Conservation (phyloP, 2,797 vertebrate species). For the Rhinella marina region DNA sequence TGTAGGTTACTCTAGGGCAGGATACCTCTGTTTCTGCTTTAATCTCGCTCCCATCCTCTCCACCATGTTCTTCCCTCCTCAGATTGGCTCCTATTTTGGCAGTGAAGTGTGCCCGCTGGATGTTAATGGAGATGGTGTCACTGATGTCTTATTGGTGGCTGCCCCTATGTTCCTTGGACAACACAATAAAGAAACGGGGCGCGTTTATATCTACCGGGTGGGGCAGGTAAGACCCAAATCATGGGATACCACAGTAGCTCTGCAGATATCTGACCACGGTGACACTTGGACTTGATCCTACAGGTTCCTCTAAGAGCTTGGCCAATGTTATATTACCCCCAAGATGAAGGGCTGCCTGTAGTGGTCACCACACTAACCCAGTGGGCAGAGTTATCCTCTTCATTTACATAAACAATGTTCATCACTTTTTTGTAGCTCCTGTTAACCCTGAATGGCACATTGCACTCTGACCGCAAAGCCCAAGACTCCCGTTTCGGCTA, state of each 20-base stretch:
- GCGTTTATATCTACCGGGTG: slow-evolving; percentile 87
- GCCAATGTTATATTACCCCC: neutral
- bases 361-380: neutral
- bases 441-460: slow-evolving; percentile 81
- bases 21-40: neutral
- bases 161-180: slow-evolving; percentile 91
- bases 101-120: slow-evolving; percentile 91
- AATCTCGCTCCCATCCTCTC: neutral
- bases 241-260: neutral
- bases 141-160: slow-evolving; percentile 89
- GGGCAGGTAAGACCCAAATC: slow-evolving; percentile 69
- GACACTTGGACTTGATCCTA: neutral
- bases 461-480: slow-evolving; percentile 77
- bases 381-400: neutral
- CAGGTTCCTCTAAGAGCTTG: neutral
- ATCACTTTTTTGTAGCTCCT: slow-evolving; percentile 44
- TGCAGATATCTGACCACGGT: neutral
- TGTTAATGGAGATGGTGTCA: slow-evolving; percentile 86
- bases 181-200: slow-evolving; percentile 88
- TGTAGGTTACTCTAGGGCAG: neutral
- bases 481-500: slow-evolving; percentile 93
- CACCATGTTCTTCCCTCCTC: slow-evolving; percentile 1
- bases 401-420: neutral
- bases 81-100: slow-evolving; percentile 97
- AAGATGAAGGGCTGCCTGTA: neutral